A percentile compares a stretch with the other conserved stretches of the same genome.
phyloP scores from a whole-genome alignment of 2,888 invertebrate species.

The Scaptomyza caliginosa region DNA sequence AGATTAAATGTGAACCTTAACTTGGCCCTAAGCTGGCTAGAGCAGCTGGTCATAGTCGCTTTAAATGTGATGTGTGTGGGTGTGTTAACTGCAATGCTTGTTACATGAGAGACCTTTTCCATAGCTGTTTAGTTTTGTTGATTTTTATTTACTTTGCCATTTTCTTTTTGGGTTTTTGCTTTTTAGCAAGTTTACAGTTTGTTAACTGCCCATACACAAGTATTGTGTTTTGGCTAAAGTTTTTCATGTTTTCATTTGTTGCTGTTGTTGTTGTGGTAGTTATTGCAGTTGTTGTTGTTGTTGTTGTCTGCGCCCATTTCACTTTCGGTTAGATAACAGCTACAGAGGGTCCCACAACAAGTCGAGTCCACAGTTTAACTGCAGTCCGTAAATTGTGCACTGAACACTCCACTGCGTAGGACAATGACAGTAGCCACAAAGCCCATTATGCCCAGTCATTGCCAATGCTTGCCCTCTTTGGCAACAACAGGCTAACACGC shows the following conservation, averaged over 20 bases:
- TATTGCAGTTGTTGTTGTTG: slow-evolving; percentile 1
- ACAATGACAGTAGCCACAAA: slow-evolving; percentile 38
- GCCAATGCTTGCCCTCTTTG: slow-evolving; percentile 37
- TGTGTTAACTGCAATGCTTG: slow-evolving; percentile 32
- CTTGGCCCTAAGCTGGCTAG: slow-evolving; percentile 1
- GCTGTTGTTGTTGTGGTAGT: slow-evolving; percentile 2
- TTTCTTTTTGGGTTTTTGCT: slow-evolving; percentile 52
- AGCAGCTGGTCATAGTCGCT: slow-evolving; percentile 13
- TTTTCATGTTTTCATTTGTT: slow-evolving; percentile 51
- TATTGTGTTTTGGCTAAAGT: slow-evolving; percentile 58
- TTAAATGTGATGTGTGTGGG: slow-evolving; percentile 23
- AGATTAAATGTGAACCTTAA: neutral
- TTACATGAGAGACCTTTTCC: slow-evolving; percentile 49
- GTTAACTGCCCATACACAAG: slow-evolving; percentile 58
- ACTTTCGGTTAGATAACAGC: slow-evolving; percentile 71
- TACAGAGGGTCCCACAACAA: slow-evolving; percentile 21
- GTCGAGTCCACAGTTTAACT: slow-evolving; percentile 16
- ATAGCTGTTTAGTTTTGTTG: slow-evolving; percentile 16
- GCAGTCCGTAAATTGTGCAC: slow-evolving; percentile 41
- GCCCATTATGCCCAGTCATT: slow-evolving; percentile 45
- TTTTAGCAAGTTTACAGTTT: slow-evolving; percentile 73
- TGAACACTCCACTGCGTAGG: slow-evolving; percentile 44
- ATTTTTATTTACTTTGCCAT: slow-evolving; percentile 52
- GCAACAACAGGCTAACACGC: neutral
- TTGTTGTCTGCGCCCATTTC: slow-evolving; percentile 59